A percentile compares a stretch with the other conserved stretches of the same genome.
phyloP scores from a whole-genome alignment of 2,888 invertebrate genomes.

The Harpalus rufipes region DNA sequence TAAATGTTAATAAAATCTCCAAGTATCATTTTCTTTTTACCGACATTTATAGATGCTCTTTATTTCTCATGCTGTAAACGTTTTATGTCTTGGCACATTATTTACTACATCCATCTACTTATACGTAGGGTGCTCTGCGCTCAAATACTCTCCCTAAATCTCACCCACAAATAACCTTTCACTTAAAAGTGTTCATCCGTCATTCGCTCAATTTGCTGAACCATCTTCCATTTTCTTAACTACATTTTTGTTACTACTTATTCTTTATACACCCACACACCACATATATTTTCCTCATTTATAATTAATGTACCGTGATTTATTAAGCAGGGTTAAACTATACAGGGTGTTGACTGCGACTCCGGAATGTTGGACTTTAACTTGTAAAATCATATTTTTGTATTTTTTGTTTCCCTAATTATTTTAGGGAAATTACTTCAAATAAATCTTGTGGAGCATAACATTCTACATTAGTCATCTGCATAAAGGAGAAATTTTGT shows the following conservation, averaged over 20 bases:
- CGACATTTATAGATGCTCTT: background rate
- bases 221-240: background rate
- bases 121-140: background rate
- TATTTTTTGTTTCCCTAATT: too few species aligned
- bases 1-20: background rate
- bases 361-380: too few species aligned
- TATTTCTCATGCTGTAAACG: background rate
- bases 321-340: background rate
- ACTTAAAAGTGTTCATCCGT: background rate
- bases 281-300: background rate
- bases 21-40: background rate
- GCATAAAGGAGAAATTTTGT: too few species aligned
- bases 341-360: too few species aligned
- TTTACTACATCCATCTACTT: background rate
- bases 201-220: constrained; percentile 1
- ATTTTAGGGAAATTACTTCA: too few species aligned
- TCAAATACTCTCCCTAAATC: background rate
- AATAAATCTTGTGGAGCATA: too few species aligned
- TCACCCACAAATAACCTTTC: background rate
- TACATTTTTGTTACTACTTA: background rate
- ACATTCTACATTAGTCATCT: too few species aligned
- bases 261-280: background rate
- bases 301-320: background rate
- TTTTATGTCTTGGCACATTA: background rate
- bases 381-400: too few species aligned